Evolutionary conservation across 1,140 invertebrate genomes (phyloP).

Genomic region (Triops longicaudatus): DNA sequence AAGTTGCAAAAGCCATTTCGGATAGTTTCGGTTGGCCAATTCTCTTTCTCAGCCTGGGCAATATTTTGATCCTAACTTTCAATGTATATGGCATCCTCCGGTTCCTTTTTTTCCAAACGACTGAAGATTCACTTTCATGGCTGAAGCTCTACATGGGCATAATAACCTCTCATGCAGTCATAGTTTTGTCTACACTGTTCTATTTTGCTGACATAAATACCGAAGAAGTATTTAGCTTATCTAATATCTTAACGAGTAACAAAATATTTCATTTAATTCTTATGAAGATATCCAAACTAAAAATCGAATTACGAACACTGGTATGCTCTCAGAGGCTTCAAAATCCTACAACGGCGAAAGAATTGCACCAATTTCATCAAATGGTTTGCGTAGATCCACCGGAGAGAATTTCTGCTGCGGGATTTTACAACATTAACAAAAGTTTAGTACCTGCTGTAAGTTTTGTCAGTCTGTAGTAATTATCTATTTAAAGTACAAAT

Average conservation of each 20-base stretch:
- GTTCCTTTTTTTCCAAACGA: background rate
- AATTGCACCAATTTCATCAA: background rate
- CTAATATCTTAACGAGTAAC: background rate
- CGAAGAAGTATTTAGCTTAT: background rate
- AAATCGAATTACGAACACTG: background rate
- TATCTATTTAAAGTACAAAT: too few species aligned
- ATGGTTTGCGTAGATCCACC: background rate
- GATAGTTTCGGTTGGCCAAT: background rate
- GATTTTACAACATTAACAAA: background rate
- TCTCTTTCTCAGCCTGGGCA: background rate
- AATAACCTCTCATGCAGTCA: background rate
- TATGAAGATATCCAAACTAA: background rate
- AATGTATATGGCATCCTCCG: background rate
- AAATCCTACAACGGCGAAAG: background rate
- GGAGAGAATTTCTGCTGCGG: background rate
- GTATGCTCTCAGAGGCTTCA: background rate
- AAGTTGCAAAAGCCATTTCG: background rate
- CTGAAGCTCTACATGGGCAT: too few species aligned
- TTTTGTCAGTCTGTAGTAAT: background rate
- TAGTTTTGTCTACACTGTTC: background rate
- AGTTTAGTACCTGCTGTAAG: background rate
- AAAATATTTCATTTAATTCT: background rate
- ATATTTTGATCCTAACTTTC: background rate
- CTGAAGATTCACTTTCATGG: background rate
- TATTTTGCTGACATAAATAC: background rate